Conservation (phyloP, 1,140 invertebrate species). For the Scylla paramamosain region DNA sequence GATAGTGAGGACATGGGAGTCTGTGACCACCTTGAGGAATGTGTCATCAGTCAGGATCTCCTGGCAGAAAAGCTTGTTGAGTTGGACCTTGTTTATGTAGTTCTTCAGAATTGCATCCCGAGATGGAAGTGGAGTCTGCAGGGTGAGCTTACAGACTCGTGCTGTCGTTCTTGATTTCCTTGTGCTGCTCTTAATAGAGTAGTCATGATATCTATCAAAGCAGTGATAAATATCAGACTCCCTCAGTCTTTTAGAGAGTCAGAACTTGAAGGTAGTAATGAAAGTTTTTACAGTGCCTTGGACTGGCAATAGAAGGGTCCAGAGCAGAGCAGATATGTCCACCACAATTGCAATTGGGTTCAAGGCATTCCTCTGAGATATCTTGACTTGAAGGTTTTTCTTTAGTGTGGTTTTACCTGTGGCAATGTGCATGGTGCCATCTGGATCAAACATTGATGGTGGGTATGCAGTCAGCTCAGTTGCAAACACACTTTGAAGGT, state of each 20-base stretch:
- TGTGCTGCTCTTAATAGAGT: background rate
- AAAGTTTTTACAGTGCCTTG: background rate
- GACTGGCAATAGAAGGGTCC: background rate
- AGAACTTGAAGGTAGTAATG: background rate
- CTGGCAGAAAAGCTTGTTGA: too few relatives aligned
- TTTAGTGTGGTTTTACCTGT: background rate
- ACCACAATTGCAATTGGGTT: background rate
- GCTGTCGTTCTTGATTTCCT: background rate
- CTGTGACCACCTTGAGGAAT: too few relatives aligned
- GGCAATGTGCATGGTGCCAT: background rate
- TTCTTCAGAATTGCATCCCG: background rate
- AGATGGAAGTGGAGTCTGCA: background rate
- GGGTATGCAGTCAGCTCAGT: background rate
- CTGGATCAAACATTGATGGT: background rate
- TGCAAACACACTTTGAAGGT: background rate
- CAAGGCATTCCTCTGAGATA: background rate
- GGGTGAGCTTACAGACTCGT: background rate
- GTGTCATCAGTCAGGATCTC: too few relatives aligned
- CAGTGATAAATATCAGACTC: background rate
- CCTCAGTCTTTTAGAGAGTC: background rate
- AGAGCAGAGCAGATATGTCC: background rate
- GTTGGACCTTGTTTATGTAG: too few relatives aligned
- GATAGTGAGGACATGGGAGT: too few relatives aligned
- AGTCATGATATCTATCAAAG: background rate
- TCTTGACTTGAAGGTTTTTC: background rate